Conservation (phyloP, 2,888 invertebrate species). For the Rhagonycha lutea region DNA sequence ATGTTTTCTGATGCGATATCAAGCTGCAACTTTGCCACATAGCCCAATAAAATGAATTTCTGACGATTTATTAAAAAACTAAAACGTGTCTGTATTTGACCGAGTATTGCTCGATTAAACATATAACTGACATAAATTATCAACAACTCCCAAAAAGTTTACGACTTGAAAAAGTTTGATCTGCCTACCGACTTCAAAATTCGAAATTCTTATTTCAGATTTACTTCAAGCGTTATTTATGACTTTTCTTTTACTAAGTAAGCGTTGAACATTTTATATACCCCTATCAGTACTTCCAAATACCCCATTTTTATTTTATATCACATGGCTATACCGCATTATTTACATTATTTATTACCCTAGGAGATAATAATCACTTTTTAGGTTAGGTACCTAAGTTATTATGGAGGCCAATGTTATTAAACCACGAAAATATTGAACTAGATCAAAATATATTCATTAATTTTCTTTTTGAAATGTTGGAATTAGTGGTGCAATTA, state of each 20-base stretch:
- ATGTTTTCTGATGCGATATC: conserved; percentile 52
- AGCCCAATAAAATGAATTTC: conserved; percentile 34
- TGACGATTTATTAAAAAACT: conserved; percentile 32
- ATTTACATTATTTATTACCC: background rate
- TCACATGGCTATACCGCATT: background rate
- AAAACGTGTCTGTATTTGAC: conserved; percentile 11
- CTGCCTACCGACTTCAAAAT: conserved; percentile 12
- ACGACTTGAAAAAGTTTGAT: conserved; percentile 17
- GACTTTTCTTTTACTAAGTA: conserved; percentile 18
- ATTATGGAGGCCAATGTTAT: background rate
- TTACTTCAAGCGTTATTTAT: conserved; percentile 16
- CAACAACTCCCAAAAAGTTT: conserved; percentile 13
- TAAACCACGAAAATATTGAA: background rate
- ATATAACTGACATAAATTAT: conserved; percentile 20
- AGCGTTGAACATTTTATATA: conserved; percentile 15
- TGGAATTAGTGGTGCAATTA: background rate
- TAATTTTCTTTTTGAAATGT: background rate
- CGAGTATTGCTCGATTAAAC: background rate
- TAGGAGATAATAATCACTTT: background rate
- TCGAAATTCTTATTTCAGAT: conserved; percentile 3
- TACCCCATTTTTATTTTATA: conserved; percentile 10
- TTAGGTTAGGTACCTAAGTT: background rate
- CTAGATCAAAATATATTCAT: too few relatives aligned
- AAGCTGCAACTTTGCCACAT: conserved; percentile 29
- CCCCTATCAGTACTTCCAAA: conserved; percentile 6